Evolutionary conservation across 2,888 invertebrate genomes (phyloP).

Genomic region (Eristalis arbustorum): DNA sequence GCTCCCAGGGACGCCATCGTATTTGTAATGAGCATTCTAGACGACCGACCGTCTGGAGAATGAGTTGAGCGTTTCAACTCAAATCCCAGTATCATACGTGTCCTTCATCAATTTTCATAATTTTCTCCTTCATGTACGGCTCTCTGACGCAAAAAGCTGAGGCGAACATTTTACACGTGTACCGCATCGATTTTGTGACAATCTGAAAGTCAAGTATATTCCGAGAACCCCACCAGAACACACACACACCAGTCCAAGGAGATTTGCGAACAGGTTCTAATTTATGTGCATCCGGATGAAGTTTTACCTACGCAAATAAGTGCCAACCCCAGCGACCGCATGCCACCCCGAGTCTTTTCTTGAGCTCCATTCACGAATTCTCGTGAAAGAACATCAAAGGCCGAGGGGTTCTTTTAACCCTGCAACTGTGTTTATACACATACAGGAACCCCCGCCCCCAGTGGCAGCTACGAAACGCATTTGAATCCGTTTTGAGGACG

Average conservation of each 20-base stretch:
- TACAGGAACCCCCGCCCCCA: background rate
- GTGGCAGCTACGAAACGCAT: constrained; percentile 26
- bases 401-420: constrained; percentile 54
- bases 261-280: constrained; percentile 23
- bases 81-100: too few relatives aligned
- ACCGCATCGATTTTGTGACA: background rate
- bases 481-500: constrained; percentile 53
- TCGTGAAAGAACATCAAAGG: constrained; percentile 63
- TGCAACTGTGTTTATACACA: constrained; percentile 22
- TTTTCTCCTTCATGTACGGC: too few relatives aligned
- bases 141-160: background rate
- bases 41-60: too few relatives aligned
- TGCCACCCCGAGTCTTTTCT: constrained; percentile 22
- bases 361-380: background rate
- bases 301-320: background rate
- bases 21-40: too few relatives aligned
- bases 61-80: too few relatives aligned
- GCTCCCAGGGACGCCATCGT: too few relatives aligned
- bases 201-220: background rate
- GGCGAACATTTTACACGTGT: background rate
- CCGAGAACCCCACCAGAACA: background rate
- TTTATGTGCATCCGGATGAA: constrained; percentile 46
- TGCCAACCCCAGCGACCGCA: background rate
- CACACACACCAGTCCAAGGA: background rate
- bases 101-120: too few relatives aligned